Conservation (phyloP, 2,113 vertebrate genomes). For the Tinamus guttatus region DNA sequence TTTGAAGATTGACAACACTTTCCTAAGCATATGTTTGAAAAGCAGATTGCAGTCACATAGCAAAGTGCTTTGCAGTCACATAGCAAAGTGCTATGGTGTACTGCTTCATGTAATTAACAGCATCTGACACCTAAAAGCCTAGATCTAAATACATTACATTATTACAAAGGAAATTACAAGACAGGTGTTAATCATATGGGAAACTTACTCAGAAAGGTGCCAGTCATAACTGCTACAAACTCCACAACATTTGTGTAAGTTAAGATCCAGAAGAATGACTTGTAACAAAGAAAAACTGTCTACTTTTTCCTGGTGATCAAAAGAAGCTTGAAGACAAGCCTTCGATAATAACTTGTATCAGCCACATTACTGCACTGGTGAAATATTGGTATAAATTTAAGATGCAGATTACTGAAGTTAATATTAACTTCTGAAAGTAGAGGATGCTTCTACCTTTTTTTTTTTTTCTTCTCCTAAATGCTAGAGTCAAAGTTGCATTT, state of each 20-base stretch:
- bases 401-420: no score
- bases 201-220: not conserved
- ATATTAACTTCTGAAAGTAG: no score
- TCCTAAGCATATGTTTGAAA: not conserved
- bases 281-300: not conserved
- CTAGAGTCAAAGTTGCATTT: not conserved
- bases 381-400: not conserved
- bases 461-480: no score
- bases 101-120: not conserved
- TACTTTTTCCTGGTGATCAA: not conserved
- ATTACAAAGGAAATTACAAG: not conserved
- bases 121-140: not conserved
- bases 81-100: not conserved
- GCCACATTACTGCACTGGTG: not conserved
- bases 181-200: not conserved
- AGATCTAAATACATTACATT: not conserved
- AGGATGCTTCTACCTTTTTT: no score
- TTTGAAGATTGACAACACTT: not conserved
- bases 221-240: not conserved
- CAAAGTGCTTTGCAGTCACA: not conserved
- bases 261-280: not conserved
- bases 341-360: not conserved
- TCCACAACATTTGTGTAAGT: not conserved
- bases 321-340: not conserved
- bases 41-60: not conserved